A percentile compares a stretch with the other conserved stretches of the same genome.
These are phyloP conservation scores for Oconnorella tubifera DNA, from an alignment of 2,888 invertebrate species.

Conservation along the genomic window DNA sequence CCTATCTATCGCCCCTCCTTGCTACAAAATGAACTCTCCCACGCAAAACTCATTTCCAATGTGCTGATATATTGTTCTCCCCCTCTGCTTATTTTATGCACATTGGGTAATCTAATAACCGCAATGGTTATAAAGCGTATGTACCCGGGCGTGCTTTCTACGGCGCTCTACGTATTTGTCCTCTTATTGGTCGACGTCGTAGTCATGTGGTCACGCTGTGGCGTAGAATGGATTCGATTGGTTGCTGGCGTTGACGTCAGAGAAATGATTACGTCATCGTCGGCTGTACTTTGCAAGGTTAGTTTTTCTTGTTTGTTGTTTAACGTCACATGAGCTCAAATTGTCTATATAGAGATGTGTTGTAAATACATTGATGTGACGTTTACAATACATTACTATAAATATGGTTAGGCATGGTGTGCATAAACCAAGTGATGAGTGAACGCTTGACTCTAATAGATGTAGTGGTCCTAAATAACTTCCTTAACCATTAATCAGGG, in stretches of 20 bases:
- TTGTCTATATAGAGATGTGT: no score
- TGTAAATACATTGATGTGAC: no score
- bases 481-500: no score
- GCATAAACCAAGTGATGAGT: no score
- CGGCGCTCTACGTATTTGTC: constrained; percentile 48
- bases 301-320: background rate
- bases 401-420: no score
- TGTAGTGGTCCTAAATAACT: no score
- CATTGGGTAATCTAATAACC: constrained; percentile 42
- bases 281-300: constrained; percentile 23
- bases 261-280: constrained; percentile 16
- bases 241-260: constrained; percentile 30
- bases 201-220: constrained; percentile 47
- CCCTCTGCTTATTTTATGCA: constrained; percentile 43
- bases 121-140: constrained; percentile 40
- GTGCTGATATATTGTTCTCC: constrained; percentile 40
- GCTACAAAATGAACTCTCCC: background rate
- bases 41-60: constrained; percentile 8
- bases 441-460: no score
- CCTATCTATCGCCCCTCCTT: background rate
- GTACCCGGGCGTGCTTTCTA: constrained; percentile 47
- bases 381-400: no score
- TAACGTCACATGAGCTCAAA: no score
- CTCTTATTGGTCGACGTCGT: constrained; percentile 43
- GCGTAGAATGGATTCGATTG: constrained; percentile 44